Evolutionary conservation across 2,888 invertebrate genomes (phyloP).

Genomic region (Diarsia mendica): DNA sequence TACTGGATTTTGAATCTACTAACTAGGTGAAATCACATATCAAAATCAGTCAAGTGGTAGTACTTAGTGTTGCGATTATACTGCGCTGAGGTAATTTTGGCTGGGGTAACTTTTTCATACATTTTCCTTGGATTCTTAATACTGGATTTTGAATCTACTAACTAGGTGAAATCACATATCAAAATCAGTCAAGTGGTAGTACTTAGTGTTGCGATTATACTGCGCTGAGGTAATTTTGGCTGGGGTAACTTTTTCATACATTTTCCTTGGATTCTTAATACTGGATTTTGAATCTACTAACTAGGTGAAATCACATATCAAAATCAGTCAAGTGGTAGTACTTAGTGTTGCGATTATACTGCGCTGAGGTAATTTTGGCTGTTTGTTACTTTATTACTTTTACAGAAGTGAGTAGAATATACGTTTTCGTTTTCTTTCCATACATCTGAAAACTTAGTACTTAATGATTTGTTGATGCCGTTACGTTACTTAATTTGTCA

Average conservation of each 20-base stretch:
- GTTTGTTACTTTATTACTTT: not conserved
- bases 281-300: not conserved
- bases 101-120: not conserved
- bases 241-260: not conserved
- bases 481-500: not conserved
- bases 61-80: not conserved
- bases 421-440: not conserved
- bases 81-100: not conserved
- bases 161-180: constrained; percentile 1
- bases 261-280: not conserved
- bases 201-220: not conserved
- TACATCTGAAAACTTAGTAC: not conserved
- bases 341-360: not conserved
- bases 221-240: not conserved
- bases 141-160: not conserved
- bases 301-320: not conserved
- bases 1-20: not conserved
- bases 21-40: constrained; percentile 2
- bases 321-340: not conserved
- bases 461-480: not conserved
- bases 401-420: not conserved
- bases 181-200: not conserved
- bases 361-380: not conserved
- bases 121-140: not conserved
- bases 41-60: not conserved